phyloP scores from a whole-genome alignment of 2,888 invertebrate genomes.

The Lypha dubia region DNA sequence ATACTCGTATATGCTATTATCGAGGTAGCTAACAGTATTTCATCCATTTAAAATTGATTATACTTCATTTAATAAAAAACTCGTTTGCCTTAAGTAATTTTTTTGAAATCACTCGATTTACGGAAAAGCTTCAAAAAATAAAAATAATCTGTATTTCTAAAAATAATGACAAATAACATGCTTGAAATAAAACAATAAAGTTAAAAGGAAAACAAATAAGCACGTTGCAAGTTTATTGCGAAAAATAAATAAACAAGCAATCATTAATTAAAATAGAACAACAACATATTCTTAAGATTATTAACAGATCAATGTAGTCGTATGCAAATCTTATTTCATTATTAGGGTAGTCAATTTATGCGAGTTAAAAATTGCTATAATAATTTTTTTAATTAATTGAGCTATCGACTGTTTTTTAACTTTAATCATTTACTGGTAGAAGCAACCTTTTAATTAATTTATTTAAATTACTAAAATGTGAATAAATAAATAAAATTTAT shows the following conservation, averaged over 20 bases:
- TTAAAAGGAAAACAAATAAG: slow-evolving; percentile 15
- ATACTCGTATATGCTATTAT: too few relatives aligned
- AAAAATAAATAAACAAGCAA: slow-evolving; percentile 26
- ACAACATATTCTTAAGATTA: slow-evolving; percentile 3
- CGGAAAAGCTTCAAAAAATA: neutral
- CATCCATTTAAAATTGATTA: too few relatives aligned
- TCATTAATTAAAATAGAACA: slow-evolving; percentile 5
- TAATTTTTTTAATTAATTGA: neutral
- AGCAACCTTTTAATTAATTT: too few relatives aligned
- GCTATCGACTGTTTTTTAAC: too few relatives aligned
- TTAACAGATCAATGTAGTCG: slow-evolving; percentile 1
- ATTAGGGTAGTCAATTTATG: neutral
- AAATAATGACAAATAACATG: slow-evolving; percentile 8
- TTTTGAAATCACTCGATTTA: too few relatives aligned
- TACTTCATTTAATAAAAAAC: too few relatives aligned
- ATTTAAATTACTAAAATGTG: too few relatives aligned
- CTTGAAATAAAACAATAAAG: neutral
- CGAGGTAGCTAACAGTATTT: too few relatives aligned
- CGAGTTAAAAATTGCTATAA: neutral
- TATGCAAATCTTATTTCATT: neutral
- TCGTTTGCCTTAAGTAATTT: too few relatives aligned
- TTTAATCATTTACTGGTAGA: too few relatives aligned
- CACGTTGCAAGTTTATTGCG: slow-evolving; percentile 48
- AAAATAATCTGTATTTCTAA: slow-evolving; percentile 19
- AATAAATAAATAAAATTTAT: too few relatives aligned